Percentiles rank a stretch among this genome's conserved stretches.
Evolutionary conservation across 2,113 vertebrate genomes (phyloP).

Genomic region (Vimba vimba): DNA sequence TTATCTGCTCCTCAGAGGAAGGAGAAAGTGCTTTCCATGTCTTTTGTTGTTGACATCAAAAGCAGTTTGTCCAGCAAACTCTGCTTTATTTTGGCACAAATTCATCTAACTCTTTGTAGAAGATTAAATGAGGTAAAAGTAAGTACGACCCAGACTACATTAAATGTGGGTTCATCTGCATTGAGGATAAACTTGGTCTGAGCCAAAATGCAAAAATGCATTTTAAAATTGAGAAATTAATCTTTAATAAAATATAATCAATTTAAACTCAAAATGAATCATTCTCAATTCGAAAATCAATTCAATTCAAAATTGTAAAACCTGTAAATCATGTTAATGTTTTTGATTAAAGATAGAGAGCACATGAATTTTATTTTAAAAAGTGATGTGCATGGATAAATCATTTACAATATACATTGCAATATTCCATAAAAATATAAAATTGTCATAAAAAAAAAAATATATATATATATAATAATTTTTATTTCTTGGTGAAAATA

Average conservation of each 20-base stretch:
- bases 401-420: no score
- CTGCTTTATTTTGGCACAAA: background rate
- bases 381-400: no score
- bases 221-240: background rate
- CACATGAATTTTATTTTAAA: no score
- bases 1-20: background rate
- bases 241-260: background rate
- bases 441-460: no score
- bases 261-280: background rate
- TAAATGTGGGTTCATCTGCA: background rate
- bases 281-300: background rate
- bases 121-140: background rate
- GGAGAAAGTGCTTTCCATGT: background rate
- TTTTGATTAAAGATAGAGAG: no score
- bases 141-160: background rate
- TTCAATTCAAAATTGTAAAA: background rate
- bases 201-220: background rate
- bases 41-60: constrained; percentile 4
- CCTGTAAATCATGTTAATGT: background rate
- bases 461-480: no score
- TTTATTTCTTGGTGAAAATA: no score
- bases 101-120: background rate
- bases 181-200: background rate
- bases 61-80: background rate
- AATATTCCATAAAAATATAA: no score